Base-by-base conservation (phyloP, 1,140 invertebrate species). In the Neomicropteryx cornuta region DNA sequence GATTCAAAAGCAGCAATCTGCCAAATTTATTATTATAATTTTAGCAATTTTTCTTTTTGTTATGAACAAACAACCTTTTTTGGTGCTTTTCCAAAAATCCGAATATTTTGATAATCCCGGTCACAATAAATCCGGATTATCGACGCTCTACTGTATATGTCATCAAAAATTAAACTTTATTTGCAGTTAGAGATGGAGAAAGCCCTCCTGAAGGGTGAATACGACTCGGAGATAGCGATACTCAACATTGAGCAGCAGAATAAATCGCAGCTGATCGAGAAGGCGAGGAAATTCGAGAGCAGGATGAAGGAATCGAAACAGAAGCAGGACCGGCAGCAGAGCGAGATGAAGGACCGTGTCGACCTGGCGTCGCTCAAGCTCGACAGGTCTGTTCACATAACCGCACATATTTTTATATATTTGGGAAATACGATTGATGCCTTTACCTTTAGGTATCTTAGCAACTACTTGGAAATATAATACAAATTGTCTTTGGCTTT, bases 131-230 rank as follows among this genome's bases (percentile, higher is more conserved):
- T n/a, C n/a, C n/a, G n/a, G n/a, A n/a, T n/a, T n/a, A n/a, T n/a
- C n/a, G n/a, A n/a, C n/a, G n/a, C n/a, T n/a, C 20, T 16, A 8
- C 13, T 30, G 36, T 33, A 33, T 28, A 22, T 19, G 27, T 21
- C 14, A n/a, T 33, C 23, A 28, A 41, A 33, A 32, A 42, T 19
- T 41, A 29, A 37, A 38, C 38, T 38, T 40, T 46, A 48, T 44
- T 68, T 72, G 14, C 49, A 90, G 85, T 62, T 88, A 58, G 86
- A 90, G 61, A 73, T 89, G 58, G 87, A 91, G 55, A 77, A 80
- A 53, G 85, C 87, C 1, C 56, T 91, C 11, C 68, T 91, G 39
- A 76, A 81, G 38, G 86, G 85, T 1, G 87, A 92, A 60, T 77
- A 81, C 43, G 75, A 83, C 47, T 80, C 79, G 0, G 81, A 89